Base-by-base conservation (phyloP, 2,888 invertebrate genomes). In the Mythimna vitellina region DNA sequence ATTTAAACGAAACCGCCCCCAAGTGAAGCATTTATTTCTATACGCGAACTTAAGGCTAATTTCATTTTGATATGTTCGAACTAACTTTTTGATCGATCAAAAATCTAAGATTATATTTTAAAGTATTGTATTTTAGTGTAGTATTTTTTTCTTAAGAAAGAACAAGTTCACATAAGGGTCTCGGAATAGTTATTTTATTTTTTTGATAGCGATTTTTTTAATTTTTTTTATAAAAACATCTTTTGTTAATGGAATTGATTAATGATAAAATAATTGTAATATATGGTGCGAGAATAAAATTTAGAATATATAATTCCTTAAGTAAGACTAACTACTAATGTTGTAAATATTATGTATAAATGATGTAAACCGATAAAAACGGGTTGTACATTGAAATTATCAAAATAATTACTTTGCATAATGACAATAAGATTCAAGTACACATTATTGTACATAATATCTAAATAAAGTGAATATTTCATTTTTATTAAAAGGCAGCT, bases 371-470 rank as follows among this genome's bases (percentile, higher is more conserved):
- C 2, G 17, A n/a, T 38, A 57, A 7, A 42, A 72, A 54, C 29
- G 61, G 51, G 65, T 65, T 70, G 67, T 83, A 83, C 70, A 80
- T 73, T 68, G 10, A 42, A 62, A 12, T 60, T 56, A 64, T 72
- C 67, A 29, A 56, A 79, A 72, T 78, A 56, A 71, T 62, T 22
- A 78, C 25, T 64, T 82, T 65, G 70, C 64, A 65, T 70, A 79
- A 79, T 79, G 83, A 83, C 83, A 83, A 83, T 80, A 80, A 82
- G 20, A 70, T 70, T 67, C 58, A 66, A 80, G 83, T 80, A 80
- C 80, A 80, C 49, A 61, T 53, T 17, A 81, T 65, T 82, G 82
- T 72, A 80, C 49, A 73, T 69, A 78, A 29, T 57, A 61, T 67
- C 1, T 8, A 53, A 57, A 53, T 64, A 61, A 46, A 46, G 46